Evolutionary conservation across 2,113 vertebrate genomes (phyloP), one percentile per base, ranked within the genome.

Genomic region (Salvator merianae): DNA sequence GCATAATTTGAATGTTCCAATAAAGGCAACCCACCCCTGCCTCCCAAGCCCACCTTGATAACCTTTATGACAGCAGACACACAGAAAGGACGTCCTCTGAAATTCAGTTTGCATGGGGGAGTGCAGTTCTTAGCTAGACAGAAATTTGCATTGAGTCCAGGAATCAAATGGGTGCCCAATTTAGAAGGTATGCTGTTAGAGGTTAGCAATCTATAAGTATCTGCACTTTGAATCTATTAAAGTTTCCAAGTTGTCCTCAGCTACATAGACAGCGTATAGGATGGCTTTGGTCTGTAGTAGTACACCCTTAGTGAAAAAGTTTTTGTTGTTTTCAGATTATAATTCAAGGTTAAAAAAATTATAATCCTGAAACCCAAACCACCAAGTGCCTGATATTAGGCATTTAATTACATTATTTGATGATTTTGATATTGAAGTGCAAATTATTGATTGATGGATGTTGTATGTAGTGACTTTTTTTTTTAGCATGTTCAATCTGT

Each of bases 381-480:
- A 90, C 91, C 90, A 92, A 93, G 90, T 91, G 84, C 91, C 81
- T 92, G 86, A 92, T 88, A 87, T 93, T 90, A 92, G 91, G 88
- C 90, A 90, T 71, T 94, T 94, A 94, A 92, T 92, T 92, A 90
- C 92, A 89, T 88, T 87, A 88, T 93, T 93, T 91, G 93, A 93
- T 92, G 90, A 93, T 92, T 93, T 93, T 89, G 91, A 93, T 93
- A 93, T 93, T 87, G 88, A 90, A 92, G 91, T 84, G 88, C 85
- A 87, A 89, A 36, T 53, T 88, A 90, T 92, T 94, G 91, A 91
- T 84, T 84, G 87, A 90, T 86, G n/a, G n/a, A n/a, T 84, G 79
- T 87, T 86, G 89, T 68, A 84, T 84, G n/a, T 77, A 79, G 86
- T 88, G 84, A 55, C 7, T 86, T 90, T 89, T 66, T 79, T 16